Conservation (phyloP, 2,888 invertebrate genomes). For the Caprella mutica region DNA sequence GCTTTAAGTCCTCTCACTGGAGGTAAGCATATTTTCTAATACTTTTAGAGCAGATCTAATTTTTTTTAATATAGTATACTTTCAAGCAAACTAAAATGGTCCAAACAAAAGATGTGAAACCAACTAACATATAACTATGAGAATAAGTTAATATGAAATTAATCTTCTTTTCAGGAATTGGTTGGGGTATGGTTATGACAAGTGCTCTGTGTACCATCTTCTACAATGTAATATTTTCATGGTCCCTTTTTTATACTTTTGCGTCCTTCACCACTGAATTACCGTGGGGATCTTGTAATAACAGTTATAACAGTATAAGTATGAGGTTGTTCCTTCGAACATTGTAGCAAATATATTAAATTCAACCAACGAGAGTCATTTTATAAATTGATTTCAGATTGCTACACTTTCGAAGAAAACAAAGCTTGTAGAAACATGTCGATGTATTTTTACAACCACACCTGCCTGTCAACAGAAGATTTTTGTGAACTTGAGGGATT, state of each 20-base stretch:
- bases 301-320: conserved; percentile 49
- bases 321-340: too few species aligned
- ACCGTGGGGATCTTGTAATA: conserved; percentile 61
- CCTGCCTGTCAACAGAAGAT: conserved; percentile 6
- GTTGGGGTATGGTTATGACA: conserved; percentile 21
- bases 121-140: too few species aligned
- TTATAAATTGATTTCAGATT: not conserved
- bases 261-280: conserved; percentile 44
- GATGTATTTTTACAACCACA: conserved; percentile 14
- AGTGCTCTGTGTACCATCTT: conserved; percentile 22
- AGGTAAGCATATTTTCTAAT: conserved; percentile 13
- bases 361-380: too few species aligned
- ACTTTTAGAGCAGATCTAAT: too few species aligned
- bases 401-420: not conserved
- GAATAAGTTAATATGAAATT: too few species aligned
- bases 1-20: conserved; percentile 16
- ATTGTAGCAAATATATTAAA: too few species aligned
- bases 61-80: too few species aligned
- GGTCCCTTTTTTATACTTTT: conserved; percentile 66
- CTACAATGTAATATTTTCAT: conserved; percentile 44
- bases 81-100: too few species aligned
- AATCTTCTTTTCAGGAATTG: conserved; percentile 30
- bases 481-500: conserved; percentile 12
- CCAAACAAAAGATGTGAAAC: too few species aligned
- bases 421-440: conserved; percentile 14